Evolutionary conservation across 2,113 vertebrate species (phyloP).

Genomic region (Synodontis membranacea): DNA sequence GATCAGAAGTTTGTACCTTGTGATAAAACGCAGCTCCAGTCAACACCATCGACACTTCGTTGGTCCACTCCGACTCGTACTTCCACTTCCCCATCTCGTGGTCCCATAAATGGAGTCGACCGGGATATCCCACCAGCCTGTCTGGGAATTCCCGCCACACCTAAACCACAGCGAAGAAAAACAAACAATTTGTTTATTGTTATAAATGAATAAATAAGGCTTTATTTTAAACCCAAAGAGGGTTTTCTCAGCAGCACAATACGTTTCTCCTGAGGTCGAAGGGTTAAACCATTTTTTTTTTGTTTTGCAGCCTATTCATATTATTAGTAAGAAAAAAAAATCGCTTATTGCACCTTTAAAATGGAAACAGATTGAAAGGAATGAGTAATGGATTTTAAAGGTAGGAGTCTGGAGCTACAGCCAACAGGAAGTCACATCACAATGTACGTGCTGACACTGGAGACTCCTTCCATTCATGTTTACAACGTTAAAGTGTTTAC

Average conservation of each 20-base stretch:
- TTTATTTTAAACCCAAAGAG: no score
- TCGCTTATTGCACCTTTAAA: no score
- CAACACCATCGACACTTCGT: constrained; percentile 98
- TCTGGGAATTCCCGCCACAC: constrained; percentile 98
- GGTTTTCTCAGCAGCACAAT: no score
- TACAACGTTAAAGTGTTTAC: neutral
- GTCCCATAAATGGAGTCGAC: constrained; percentile 96
- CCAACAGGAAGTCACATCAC: no score
- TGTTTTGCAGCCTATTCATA: no score
- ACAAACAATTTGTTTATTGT: neutral
- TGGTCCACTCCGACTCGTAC: constrained; percentile 98
- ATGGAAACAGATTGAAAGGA: no score
- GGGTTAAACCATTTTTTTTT: no score
- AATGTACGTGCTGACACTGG: neutral
- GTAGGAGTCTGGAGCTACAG: no score
- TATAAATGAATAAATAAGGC: neutral
- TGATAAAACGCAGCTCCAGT: constrained; percentile 98
- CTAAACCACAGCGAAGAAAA: constrained; percentile 61
- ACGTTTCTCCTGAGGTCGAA: no score
- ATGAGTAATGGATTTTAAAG: no score
- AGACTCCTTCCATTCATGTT: neutral
- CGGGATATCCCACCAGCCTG: constrained; percentile 93
- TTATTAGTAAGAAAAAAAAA: no score
- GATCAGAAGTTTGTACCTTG: constrained; percentile 76
- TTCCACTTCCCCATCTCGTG: constrained; percentile 99